Base-by-base conservation (phyloP, 2,113 vertebrate species). In the Cryptomyrus ogoouensis region DNA sequence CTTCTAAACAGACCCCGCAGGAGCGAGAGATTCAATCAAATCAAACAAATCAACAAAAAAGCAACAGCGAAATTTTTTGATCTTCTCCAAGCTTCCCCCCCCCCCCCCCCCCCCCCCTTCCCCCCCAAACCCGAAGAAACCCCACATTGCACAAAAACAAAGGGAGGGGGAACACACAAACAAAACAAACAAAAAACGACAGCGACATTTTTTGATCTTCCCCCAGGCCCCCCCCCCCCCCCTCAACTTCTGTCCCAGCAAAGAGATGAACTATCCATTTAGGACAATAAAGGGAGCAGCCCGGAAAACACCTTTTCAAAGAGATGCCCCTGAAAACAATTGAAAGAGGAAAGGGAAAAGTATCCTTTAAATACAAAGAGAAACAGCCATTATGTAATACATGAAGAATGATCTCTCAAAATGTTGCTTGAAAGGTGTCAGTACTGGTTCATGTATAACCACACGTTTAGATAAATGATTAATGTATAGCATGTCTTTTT, bases 1-100 rank as follows among this genome's bases (percentile, higher is more conserved):
- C 96, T 99, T 99, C 97, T 99, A 97, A 96, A 96, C 84, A 93
- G 95, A 95, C 87, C 53, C 58, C 21, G 1, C 80, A 24, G 91
- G 89, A 84, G 86, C 90, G 3, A 50, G 90, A 53, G 46, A 44
- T 31, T 12, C 12, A 19, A 12, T 49, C 13, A 9, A 85, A 84
- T 46, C 80, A 50, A 66, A 47, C 19, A 27, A 88, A 31, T 10
- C 52, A 27, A 88, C 52, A 44, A 66, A 24, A 35, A 87, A 42
- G 85, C 47, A 35, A 56, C 19, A 35, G 39, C 31, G n/a, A 31
- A 15, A 50, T 50, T 86, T 31, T 86, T n/a, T 27, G 21, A 27
- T 87, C 47, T 87, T 56, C 31, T 53, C 31, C 12, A 9, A 87
- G 13, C 24, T 1, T 13, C 24, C n/a, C 10, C 46, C 21, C 24